These are phyloP conservation scores for Papilio polyxenes DNA, from an alignment of 1,140 invertebrate genomes.

Conservation along the genomic window DNA sequence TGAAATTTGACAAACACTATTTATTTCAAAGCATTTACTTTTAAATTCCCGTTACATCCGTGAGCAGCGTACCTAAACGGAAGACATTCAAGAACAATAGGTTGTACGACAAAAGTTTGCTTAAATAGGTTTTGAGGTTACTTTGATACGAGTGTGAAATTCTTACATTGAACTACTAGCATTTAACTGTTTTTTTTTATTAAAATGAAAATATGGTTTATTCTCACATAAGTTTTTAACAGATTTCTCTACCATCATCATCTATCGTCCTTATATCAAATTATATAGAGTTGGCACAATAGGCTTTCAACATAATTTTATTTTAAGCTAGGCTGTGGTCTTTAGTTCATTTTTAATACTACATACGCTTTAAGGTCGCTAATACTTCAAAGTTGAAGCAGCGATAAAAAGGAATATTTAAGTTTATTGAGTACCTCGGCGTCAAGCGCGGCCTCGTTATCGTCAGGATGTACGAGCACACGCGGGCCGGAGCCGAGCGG, in stretches of 20 bases:
- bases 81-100: slow-evolving; percentile 21
- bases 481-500: slow-evolving; percentile 54
- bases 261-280: neutral
- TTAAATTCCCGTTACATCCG: slow-evolving; percentile 20
- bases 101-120: neutral
- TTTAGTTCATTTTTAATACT: too few relatives aligned
- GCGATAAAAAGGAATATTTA: too few relatives aligned
- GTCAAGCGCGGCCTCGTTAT: slow-evolving; percentile 49
- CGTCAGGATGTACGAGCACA: slow-evolving; percentile 47
- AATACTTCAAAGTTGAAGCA: too few relatives aligned
- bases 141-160: neutral
- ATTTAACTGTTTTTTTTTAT: neutral
- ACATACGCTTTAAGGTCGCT: too few relatives aligned
- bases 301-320: too few relatives aligned
- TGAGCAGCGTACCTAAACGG: slow-evolving; percentile 18
- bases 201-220: neutral
- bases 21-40: neutral
- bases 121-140: slow-evolving; percentile 12
- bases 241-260: neutral
- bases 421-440: slow-evolving; percentile 50
- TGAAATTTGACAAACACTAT: neutral
- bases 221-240: neutral
- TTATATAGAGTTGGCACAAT: too few relatives aligned
- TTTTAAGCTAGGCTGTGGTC: too few relatives aligned
- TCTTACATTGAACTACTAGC: neutral